These are phyloP conservation scores for Leptodactylus fallax DNA, from an alignment of 2,797 vertebrate species.

Conservation along the genomic window DNA sequence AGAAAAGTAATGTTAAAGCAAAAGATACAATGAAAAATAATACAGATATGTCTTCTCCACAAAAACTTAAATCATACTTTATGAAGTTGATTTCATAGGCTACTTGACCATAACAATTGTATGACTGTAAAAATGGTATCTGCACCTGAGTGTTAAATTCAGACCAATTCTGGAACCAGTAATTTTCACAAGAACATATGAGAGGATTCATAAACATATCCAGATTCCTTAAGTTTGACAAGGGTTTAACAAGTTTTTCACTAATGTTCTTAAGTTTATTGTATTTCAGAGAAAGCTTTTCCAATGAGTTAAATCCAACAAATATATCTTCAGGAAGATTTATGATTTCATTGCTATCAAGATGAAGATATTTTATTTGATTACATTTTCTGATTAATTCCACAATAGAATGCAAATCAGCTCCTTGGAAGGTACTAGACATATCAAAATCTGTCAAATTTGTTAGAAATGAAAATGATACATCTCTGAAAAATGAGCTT, in stretches of 20 bases:
- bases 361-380: constrained; percentile 30
- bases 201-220: constrained; percentile 61
- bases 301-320: constrained; percentile 40
- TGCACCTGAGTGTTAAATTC: constrained; percentile 55
- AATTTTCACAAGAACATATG: constrained; percentile 66
- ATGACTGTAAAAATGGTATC: constrained; percentile 57
- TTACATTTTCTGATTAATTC: constrained; percentile 55
- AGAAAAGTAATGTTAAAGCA: background rate
- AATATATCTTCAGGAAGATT: constrained; percentile 60
- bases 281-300: constrained; percentile 51
- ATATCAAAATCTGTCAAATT: constrained; percentile 61
- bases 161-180: constrained; percentile 68
- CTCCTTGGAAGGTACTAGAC: constrained; percentile 23
- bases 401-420: background rate
- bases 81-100: constrained; percentile 44
- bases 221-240: constrained; percentile 55
- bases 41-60: constrained; percentile 14
- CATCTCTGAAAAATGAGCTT: constrained; percentile 34
- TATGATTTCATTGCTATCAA: constrained; percentile 58
- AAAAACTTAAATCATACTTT: constrained; percentile 62
- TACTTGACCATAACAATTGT: constrained; percentile 53
- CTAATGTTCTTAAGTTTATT: constrained; percentile 64
- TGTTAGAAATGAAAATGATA: constrained; percentile 52
- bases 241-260: background rate
- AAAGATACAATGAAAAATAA: constrained; percentile 58